Base-by-base conservation (phyloP, 2,797 vertebrate species). In the Hydrocynus forskahlii region DNA sequence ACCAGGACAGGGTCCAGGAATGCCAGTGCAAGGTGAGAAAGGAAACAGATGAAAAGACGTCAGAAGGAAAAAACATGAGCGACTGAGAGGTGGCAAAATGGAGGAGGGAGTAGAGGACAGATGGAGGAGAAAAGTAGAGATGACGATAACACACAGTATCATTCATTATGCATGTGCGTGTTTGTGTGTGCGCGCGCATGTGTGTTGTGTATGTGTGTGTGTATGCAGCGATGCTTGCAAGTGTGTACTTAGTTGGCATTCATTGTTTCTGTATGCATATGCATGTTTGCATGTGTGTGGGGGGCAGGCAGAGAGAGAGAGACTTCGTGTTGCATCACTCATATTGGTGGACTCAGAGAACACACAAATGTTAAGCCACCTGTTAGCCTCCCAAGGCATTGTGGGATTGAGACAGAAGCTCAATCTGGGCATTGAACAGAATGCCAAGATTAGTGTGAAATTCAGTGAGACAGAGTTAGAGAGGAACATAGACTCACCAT, bases 291-390 rank as follows among this genome's bases (percentile, higher is more conserved):
- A 7, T 76, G 72, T 25, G 57, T 55, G 67, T 48, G 55, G 43
- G 43, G 43, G 43, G 43, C n/a, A n/a, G 43, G 43, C 10, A 54
- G 78, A 54, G 73, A 52, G 38, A 86, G 85, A 89, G 78, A 85
- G 75, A 86, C 80, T 57, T 60, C 21, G 35, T 72, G 50, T 67
- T 80, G 59, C 78, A 64, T 48, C 70, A 4, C 88, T 85, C 78
- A 63, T 71, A 85, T 66, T 83, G 81, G 57, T 87, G 81, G 82
- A 89, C 79, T 87, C 80, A 17, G 57, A 88, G 85, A 88, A 87
- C 84, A 84, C 79, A 71, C 88, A 88, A 90, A 91, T 90, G 88
- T 76, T 89, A 71, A 86, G 86, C 89, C 91, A 93, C 91, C 91
- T 92, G 91, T 93, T 90, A 88, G 90, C 86, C 88, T 85, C 84